These are phyloP conservation scores for Antennarius maculatus DNA, from an alignment of 2,797 vertebrate species.

Conservation along the genomic window DNA sequence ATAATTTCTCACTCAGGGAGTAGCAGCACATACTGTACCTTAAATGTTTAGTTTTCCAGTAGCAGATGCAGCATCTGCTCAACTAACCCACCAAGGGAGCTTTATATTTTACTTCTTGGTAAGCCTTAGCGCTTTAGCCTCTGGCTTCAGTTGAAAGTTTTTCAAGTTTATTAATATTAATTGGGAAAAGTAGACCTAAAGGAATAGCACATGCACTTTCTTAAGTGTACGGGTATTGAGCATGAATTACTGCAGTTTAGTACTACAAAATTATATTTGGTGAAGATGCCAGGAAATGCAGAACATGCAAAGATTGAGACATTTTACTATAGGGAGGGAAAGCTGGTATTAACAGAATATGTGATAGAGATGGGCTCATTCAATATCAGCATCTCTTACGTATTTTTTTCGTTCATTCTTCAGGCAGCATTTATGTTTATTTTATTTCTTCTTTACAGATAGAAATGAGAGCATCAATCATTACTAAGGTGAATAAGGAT, in stretches of 20 bases:
- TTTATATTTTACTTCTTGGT: constrained; percentile 48
- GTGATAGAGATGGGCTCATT: neutral
- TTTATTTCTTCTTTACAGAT: neutral
- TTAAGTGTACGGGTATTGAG: constrained; percentile 15
- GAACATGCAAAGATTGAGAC: neutral
- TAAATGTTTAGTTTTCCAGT: constrained; percentile 46
- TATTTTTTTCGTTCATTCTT: neutral
- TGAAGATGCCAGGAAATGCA: constrained; percentile 1
- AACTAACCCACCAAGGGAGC: constrained; percentile 38
- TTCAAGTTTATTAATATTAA: constrained; percentile 66
- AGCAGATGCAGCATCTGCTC: constrained; percentile 47
- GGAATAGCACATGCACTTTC: constrained; percentile 35
- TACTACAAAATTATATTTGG: constrained; percentile 13
- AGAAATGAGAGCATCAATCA: no score
- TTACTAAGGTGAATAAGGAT: no score
- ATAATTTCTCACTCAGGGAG: constrained; percentile 45
- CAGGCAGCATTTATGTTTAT: neutral
- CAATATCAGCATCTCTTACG: neutral
- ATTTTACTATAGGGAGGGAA: neutral
- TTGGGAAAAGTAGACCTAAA: constrained; percentile 55
- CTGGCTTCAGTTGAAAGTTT: constrained; percentile 51
- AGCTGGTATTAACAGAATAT: neutral
- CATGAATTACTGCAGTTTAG: constrained; percentile 25
- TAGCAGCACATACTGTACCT: constrained; percentile 24
- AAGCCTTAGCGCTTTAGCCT: constrained; percentile 46